Evolutionary conservation across 2,888 invertebrate genomes (phyloP).

Genomic region (Marronus borbonicus): DNA sequence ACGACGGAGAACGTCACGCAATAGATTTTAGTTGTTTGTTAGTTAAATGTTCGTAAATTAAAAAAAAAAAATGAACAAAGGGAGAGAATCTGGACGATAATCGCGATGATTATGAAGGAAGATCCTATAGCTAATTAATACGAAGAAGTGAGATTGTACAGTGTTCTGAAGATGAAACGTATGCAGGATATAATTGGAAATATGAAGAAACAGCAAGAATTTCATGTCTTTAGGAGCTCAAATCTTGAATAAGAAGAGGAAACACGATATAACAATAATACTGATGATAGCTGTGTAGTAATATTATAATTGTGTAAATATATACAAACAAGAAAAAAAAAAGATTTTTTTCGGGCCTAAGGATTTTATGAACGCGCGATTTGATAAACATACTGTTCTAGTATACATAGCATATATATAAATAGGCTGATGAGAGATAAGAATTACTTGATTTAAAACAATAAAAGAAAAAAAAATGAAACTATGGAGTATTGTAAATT

Average conservation of each 20-base stretch:
- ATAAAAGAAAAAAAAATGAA: conserved; percentile 9
- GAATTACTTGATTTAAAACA: conserved; percentile 18
- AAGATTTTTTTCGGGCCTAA: conserved; percentile 28
- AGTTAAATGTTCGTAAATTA: not conserved
- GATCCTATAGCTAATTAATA: no score
- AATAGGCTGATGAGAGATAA: conserved; percentile 34
- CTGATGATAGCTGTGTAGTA: conserved; percentile 24
- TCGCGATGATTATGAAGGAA: no score
- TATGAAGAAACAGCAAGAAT: not conserved
- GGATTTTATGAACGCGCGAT: conserved; percentile 35
- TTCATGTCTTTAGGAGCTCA: conserved; percentile 29
- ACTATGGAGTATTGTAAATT: conserved; percentile 43
- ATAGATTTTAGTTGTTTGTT: not conserved
- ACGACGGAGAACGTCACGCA: not conserved
- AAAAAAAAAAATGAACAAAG: no score
- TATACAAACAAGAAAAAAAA: conserved; percentile 3
- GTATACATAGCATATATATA: not conserved
- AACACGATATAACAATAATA: not conserved
- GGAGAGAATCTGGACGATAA: no score
- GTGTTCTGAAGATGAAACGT: not conserved
- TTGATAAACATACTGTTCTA: conserved; percentile 27
- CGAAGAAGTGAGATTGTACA: no score
- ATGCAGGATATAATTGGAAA: not conserved
- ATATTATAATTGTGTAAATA: conserved; percentile 23
- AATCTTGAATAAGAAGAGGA: conserved; percentile 2